These are phyloP conservation scores for Phycodurus eques DNA, from an alignment of 2,113 vertebrate species.

Conservation along the genomic window DNA sequence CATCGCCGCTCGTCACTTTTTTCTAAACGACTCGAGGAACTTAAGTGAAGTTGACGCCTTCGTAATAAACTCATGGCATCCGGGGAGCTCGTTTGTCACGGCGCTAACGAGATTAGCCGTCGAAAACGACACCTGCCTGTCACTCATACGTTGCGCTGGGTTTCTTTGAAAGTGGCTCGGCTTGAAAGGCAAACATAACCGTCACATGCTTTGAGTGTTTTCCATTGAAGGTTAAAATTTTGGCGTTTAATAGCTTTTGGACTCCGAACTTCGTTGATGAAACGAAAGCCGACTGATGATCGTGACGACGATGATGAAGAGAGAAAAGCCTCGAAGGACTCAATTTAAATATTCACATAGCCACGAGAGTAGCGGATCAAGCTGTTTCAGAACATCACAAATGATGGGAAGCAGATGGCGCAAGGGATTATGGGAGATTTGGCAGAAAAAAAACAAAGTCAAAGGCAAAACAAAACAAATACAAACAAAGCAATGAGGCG, in stretches of 20 bases:
- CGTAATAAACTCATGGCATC: not conserved
- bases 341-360: not conserved
- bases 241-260: not conserved
- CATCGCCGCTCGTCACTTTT: not conserved
- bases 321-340: conserved; percentile 1
- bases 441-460: not conserved
- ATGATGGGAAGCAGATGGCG: conserved; percentile 3
- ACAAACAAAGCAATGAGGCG: not conserved
- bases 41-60: conserved; percentile 1
- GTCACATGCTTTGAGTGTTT: not conserved
- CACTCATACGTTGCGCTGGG: not conserved
- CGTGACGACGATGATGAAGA: not conserved
- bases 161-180: not conserved
- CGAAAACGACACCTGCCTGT: not conserved
- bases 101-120: not conserved
- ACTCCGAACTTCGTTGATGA: not conserved
- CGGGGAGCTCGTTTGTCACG: not conserved
- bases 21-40: not conserved
- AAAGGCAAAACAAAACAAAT: not conserved
- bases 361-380: conserved; percentile 4
- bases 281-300: not conserved
- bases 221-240: not conserved
- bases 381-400: conserved; percentile 5
- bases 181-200: not conserved
- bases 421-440: conserved; percentile 12